Conservation (phyloP, 2,113 vertebrate species). For the Sebastes fasciatus region DNA sequence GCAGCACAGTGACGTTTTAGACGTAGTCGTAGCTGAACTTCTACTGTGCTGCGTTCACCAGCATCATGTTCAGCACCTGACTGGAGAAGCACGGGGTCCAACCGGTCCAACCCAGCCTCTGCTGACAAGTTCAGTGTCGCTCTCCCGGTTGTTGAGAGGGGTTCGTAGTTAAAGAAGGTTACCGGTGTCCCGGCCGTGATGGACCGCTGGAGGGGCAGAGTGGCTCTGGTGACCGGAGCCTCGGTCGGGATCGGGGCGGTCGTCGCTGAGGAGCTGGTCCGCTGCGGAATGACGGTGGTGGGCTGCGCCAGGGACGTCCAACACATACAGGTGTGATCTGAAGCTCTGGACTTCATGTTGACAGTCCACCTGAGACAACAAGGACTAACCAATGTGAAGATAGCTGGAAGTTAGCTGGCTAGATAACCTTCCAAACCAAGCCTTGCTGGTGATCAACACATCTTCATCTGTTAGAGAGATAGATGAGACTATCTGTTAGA, state of each 20-base stretch:
- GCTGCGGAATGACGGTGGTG: conserved; percentile 89
- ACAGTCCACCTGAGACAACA: not conserved
- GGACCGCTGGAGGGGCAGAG: conserved; percentile 89
- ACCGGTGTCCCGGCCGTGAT: conserved; percentile 66
- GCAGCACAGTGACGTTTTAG: conserved; percentile 4
- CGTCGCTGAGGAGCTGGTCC: conserved; percentile 86
- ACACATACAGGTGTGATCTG: conserved; percentile 86
- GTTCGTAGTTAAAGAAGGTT: not conserved
- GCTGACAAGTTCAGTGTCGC: not conserved
- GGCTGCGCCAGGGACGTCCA: conserved; percentile 89
- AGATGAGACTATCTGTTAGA: no score
- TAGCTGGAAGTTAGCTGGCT: not conserved
- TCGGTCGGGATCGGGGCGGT: conserved; percentile 90
- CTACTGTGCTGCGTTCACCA: conserved; percentile 1
- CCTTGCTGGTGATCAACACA: not conserved
- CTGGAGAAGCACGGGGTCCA: not conserved
- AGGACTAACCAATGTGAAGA: not conserved
- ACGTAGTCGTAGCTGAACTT: not conserved
- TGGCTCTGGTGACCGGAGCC: conserved; percentile 90
- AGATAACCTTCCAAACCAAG: not conserved
- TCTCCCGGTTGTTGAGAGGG: fast-evolving
- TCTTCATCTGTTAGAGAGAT: no score
- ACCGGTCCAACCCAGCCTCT: no score
- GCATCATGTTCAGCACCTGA: not conserved
- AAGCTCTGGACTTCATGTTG: not conserved